These are phyloP conservation scores for Danio aesculapii DNA, from an alignment of 2,797 vertebrate species.

Conservation along the genomic window DNA sequence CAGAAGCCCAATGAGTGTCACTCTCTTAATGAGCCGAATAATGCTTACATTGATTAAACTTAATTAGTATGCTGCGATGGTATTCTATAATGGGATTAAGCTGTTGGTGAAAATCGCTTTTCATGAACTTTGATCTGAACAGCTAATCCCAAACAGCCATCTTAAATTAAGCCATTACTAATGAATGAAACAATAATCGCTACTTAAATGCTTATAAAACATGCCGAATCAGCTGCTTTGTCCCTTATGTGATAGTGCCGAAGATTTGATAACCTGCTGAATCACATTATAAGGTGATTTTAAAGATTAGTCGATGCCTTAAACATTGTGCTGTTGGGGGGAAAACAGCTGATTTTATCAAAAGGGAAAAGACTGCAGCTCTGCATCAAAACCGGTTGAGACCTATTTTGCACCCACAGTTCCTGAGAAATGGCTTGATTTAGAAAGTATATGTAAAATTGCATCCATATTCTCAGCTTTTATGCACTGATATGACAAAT, in stretches of 20 bases:
- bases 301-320: slow-evolving; percentile 29
- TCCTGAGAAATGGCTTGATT: background rate
- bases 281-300: slow-evolving; percentile 41
- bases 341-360: background rate
- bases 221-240: slow-evolving; percentile 27
- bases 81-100: slow-evolving; percentile 54
- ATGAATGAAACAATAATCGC: slow-evolving; percentile 47
- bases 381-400: background rate
- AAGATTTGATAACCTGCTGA: slow-evolving; percentile 31
- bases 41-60: slow-evolving; percentile 43
- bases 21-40: slow-evolving; percentile 10
- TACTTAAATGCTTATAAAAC: slow-evolving; percentile 43
- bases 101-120: slow-evolving; percentile 39
- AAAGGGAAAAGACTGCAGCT: slow-evolving; percentile 1
- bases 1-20: slow-evolving; percentile 27
- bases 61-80: slow-evolving; percentile 33
- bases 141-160: slow-evolving; percentile 50
- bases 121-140: slow-evolving; percentile 39
- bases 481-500: background rate
- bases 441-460: background rate
- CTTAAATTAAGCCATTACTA: slow-evolving; percentile 49
- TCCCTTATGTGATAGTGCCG: slow-evolving; percentile 14
- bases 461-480: background rate
- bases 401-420: no score
- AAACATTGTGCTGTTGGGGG: background rate